These are phyloP conservation scores for Bombus confusus DNA, from an alignment of 1,140 invertebrate genomes.

Conservation along the genomic window DNA sequence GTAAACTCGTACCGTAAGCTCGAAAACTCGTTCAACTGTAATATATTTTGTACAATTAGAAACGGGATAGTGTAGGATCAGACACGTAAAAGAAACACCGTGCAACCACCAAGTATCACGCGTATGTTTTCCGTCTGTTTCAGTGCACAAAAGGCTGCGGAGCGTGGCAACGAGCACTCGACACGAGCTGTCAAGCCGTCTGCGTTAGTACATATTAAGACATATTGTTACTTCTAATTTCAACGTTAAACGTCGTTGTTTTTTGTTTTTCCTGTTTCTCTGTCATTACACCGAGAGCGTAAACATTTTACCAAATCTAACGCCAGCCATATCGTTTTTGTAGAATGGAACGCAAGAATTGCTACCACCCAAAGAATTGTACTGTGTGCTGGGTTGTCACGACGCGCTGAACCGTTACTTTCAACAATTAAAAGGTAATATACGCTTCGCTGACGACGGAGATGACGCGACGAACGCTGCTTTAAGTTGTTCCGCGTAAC, in stretches of 20 bases:
- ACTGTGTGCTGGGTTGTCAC: slow-evolving; percentile 91
- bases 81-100: background rate
- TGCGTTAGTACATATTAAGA: slow-evolving; percentile 86
- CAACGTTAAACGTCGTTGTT: slow-evolving; percentile 1
- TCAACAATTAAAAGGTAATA: slow-evolving; percentile 87
- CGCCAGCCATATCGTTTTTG: slow-evolving; percentile 68
- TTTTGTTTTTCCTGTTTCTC: background rate
- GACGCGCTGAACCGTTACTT: slow-evolving; percentile 89
- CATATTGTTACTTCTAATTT: slow-evolving; percentile 27
- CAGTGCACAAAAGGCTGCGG: slow-evolving; percentile 88
- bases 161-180: slow-evolving; percentile 86
- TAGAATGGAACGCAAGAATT: slow-evolving; percentile 88
- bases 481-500: background rate
- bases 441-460: background rate
- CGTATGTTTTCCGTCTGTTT: slow-evolving; percentile 73
- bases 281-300: slow-evolving; percentile 14
- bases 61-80: background rate
- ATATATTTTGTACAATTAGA: background rate
- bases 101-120: background rate
- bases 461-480: background rate
- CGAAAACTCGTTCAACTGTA: background rate
- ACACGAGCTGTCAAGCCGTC: slow-evolving; percentile 86
- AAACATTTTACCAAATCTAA: slow-evolving; percentile 11
- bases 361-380: slow-evolving; percentile 87
- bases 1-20: background rate